A percentile compares a stretch with the other conserved stretches of the same genome.
Conservation (phyloP, 1,140 invertebrate species). For the Drosophila arizonae region DNA sequence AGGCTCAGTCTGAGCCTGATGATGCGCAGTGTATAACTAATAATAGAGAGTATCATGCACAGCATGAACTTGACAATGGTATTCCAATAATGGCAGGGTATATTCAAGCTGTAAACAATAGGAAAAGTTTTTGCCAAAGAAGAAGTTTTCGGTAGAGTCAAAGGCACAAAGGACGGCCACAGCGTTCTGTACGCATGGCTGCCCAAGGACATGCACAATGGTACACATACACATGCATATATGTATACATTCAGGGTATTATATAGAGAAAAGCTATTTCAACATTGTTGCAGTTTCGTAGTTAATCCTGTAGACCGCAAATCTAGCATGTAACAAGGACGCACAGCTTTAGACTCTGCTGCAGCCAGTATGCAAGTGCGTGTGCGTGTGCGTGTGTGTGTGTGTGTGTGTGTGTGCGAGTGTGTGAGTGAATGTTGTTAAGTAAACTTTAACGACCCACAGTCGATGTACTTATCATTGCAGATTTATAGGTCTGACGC, state of each 20-base stretch:
- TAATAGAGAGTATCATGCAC: too few relatives aligned
- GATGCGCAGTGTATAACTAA: too few relatives aligned
- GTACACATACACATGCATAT: neutral
- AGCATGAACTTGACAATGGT: too few relatives aligned
- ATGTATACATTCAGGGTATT: neutral
- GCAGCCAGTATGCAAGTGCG: neutral
- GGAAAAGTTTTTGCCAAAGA: neutral
- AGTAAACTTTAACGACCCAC: neutral
- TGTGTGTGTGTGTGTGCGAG: neutral
- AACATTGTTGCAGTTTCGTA: neutral
- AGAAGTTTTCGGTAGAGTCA: neutral
- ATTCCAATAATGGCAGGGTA: too few relatives aligned
- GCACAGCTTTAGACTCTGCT: neutral
- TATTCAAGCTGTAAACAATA: neutral
- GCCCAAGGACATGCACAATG: neutral
- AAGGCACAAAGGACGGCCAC: neutral
- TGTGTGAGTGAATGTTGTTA: neutral
- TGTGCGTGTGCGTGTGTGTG: neutral
- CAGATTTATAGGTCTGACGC: conserved; percentile 13
- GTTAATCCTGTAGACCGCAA: neutral
- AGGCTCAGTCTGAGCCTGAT: too few relatives aligned
- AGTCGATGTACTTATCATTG: conserved; percentile 16
- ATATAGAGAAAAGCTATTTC: neutral
- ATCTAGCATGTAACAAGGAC: conserved; percentile 1
- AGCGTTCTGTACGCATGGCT: neutral